Percentiles rank a stretch among this genome's conserved stretches.
phyloP scores from a whole-genome alignment of 2,797 vertebrate genomes.

The Sphenopsis melanotis region DNA sequence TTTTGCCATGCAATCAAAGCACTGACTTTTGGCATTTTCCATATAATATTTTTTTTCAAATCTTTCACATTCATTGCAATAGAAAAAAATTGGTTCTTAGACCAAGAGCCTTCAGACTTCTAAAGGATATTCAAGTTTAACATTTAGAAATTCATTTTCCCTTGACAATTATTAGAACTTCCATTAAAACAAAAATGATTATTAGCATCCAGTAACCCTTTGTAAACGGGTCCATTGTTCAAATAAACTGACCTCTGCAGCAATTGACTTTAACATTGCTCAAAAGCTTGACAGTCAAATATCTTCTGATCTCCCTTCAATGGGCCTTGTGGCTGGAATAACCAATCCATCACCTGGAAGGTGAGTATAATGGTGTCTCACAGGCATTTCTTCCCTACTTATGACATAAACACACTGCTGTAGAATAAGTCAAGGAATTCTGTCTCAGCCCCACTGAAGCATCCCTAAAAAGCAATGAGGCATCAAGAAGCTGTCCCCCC shows the following conservation, averaged over 20 bases:
- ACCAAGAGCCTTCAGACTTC: conserved; percentile 42
- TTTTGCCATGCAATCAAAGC: conserved; percentile 51
- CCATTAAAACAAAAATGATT: conserved; percentile 66
- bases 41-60: conserved; percentile 12
- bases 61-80: conserved; percentile 21
- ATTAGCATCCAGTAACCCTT: conserved; percentile 69
- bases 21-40: conserved; percentile 10
- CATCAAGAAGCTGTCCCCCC: neutral
- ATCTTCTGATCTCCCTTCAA: conserved; percentile 73
- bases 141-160: conserved; percentile 61
- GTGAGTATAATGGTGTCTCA: conserved; percentile 63
- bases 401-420: neutral
- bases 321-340: conserved; percentile 67
- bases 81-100: neutral
- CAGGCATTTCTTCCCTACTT: conserved; percentile 37
- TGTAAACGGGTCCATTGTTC: conserved; percentile 65
- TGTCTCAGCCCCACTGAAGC: neutral
- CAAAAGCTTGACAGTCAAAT: conserved; percentile 75
- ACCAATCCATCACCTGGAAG: conserved; percentile 71
- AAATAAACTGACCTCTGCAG: conserved; percentile 70
- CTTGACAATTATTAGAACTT: conserved; percentile 53
- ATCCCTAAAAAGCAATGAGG: neutral
- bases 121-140: conserved; percentile 52
- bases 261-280: conserved; percentile 74
- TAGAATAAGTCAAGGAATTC: conserved; percentile 24